phyloP scores from a whole-genome alignment of 2,797 vertebrate species.

The Danio jaintianensis region DNA sequence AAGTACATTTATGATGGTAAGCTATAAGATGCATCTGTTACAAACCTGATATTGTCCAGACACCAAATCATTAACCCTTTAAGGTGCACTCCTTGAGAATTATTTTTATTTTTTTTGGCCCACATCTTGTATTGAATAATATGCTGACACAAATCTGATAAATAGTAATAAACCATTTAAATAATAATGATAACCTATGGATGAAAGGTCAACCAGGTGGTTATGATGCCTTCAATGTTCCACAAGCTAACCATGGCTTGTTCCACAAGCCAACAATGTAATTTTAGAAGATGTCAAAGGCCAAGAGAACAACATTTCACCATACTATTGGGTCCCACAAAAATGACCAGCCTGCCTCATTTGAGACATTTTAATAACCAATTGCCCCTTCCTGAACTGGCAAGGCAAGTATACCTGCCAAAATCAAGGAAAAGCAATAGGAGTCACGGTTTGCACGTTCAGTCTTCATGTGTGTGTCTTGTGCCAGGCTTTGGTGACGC shows the following conservation, averaged over 20 bases:
- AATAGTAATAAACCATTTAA: too few relatives aligned
- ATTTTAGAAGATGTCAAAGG: conserved; percentile 48
- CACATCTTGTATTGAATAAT: too few relatives aligned
- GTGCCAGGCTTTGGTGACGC: conserved; percentile 45
- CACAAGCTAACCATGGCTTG: conserved; percentile 51
- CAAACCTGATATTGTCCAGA: background rate
- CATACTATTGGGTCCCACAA: conserved; percentile 48
- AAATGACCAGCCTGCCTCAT: conserved; percentile 52
- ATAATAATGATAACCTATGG: too few relatives aligned
- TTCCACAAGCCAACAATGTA: conserved; percentile 55
- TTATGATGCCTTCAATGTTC: too few relatives aligned
- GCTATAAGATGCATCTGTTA: too few relatives aligned
- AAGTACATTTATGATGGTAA: too few relatives aligned
- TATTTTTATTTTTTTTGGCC: too few relatives aligned
- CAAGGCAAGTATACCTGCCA: conserved; percentile 39
- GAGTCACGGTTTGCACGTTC: conserved; percentile 47
- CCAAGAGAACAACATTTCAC: conserved; percentile 52
- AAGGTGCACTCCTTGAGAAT: too few relatives aligned
- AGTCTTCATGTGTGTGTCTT: conserved; percentile 43
- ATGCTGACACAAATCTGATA: too few relatives aligned
- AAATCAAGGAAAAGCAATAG: conserved; percentile 32
- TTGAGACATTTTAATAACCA: conserved; percentile 61
- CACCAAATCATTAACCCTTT: conserved; percentile 28
- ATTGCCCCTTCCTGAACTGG: conserved; percentile 58
- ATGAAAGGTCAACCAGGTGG: too few relatives aligned